Evolutionary conservation across 2,888 invertebrate species (phyloP).

Genomic region (Melipona bicolor): DNA sequence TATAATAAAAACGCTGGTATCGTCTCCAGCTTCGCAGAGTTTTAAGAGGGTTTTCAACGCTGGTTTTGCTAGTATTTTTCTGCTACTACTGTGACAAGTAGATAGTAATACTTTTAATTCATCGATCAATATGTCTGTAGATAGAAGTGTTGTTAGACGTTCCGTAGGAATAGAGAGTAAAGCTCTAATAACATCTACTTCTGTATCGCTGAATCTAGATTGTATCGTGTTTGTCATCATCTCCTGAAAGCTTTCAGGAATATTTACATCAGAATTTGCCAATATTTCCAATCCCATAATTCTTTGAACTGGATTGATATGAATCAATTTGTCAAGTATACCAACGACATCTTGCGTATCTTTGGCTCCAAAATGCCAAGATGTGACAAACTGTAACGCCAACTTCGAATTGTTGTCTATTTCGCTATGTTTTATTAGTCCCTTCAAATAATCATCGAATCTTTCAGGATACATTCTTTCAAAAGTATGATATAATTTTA

Average conservation of each 20-base stretch:
- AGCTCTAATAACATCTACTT: slow-evolving; percentile 87
- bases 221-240: slow-evolving; percentile 88
- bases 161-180: slow-evolving; percentile 77
- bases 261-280: slow-evolving; percentile 79
- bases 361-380: slow-evolving; percentile 77
- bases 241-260: slow-evolving; percentile 83
- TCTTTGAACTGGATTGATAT: slow-evolving; percentile 88
- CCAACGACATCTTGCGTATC: slow-evolving; percentile 75
- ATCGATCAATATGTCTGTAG: slow-evolving; percentile 75
- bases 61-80: slow-evolving; percentile 74
- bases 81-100: slow-evolving; percentile 73
- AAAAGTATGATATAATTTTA: slow-evolving; percentile 80
- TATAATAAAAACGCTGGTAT: slow-evolving; percentile 86
- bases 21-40: slow-evolving; percentile 81
- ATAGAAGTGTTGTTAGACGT: slow-evolving; percentile 72
- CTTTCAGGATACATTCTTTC: slow-evolving; percentile 90
- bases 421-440: slow-evolving; percentile 83
- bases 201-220: slow-evolving; percentile 89
- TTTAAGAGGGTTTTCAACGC: slow-evolving; percentile 78
- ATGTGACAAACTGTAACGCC: slow-evolving; percentile 76
- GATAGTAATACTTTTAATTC: slow-evolving; percentile 77
- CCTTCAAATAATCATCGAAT: slow-evolving; percentile 89
- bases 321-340: slow-evolving; percentile 86
- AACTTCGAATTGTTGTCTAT: slow-evolving; percentile 63
- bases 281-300: slow-evolving; percentile 89